A percentile compares a stretch with the other conserved stretches of the same genome.
phyloP scores from a whole-genome alignment of 2,797 vertebrate genomes.

The Toxotes lorentzi region DNA sequence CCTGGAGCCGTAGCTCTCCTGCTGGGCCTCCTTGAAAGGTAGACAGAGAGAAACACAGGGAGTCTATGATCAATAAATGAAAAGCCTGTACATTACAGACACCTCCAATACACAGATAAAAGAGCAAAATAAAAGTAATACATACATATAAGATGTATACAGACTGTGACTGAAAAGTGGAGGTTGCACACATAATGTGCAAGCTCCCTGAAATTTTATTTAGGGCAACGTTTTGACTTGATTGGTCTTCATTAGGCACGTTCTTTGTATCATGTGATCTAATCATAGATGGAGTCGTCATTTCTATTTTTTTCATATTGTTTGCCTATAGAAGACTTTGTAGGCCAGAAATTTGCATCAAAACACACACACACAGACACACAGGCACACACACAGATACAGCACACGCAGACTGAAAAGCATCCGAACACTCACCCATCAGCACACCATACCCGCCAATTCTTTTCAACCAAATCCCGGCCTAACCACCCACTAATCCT shows the following conservation, averaged over 20 bases:
- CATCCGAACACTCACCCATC: slow-evolving; percentile 61
- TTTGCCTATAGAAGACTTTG: background rate
- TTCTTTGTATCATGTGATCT: no score
- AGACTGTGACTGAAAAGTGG: background rate
- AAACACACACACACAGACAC: slow-evolving; percentile 20
- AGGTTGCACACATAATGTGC: background rate
- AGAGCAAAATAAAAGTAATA: background rate
- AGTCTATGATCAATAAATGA: slow-evolving; percentile 5
- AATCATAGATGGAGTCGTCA: background rate
- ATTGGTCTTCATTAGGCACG: background rate
- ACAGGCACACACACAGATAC: slow-evolving; percentile 31
- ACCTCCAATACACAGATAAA: background rate
- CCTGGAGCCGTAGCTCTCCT: slow-evolving; percentile 89
- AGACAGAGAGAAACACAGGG: slow-evolving; percentile 15
- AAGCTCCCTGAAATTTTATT: background rate
- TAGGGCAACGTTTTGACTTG: background rate
- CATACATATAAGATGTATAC: background rate
- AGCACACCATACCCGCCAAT: slow-evolving; percentile 56
- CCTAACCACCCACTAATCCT: slow-evolving; percentile 78
- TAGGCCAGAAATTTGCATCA: background rate
- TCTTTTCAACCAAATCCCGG: slow-evolving; percentile 73
- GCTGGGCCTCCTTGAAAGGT: slow-evolving; percentile 88
- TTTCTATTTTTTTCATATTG: background rate
- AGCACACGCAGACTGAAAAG: slow-evolving; percentile 52
- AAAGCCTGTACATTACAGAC: background rate